phyloP scores from a whole-genome alignment of 2,797 vertebrate species.

The Brachymystax lenok region DNA sequence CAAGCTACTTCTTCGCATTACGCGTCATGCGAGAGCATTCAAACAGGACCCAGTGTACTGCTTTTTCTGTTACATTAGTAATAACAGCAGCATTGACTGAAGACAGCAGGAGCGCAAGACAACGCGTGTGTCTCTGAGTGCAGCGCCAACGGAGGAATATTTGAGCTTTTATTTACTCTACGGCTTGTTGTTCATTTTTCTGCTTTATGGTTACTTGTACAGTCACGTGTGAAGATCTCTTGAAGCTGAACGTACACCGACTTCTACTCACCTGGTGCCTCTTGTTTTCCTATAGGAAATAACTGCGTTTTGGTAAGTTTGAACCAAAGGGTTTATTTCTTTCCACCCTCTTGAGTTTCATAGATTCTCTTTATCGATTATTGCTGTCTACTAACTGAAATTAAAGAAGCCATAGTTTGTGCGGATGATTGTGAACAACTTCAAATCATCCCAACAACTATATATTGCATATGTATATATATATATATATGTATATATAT shows the following conservation, averaged over 20 bases:
- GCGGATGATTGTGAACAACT: background rate
- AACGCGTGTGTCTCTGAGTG: conserved; percentile 71
- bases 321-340: conserved; percentile 49
- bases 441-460: background rate
- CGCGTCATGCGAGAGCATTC: conserved; percentile 75
- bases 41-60: conserved; percentile 76
- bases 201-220: conserved; percentile 72
- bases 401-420: background rate
- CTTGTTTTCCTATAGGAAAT: conserved; percentile 58
- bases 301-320: conserved; percentile 60
- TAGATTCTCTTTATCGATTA: conserved; percentile 41
- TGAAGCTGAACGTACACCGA: conserved; percentile 41
- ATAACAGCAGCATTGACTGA: conserved; percentile 78
- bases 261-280: conserved; percentile 67
- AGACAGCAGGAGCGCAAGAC: conserved; percentile 76
- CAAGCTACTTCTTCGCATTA: conserved; percentile 75
- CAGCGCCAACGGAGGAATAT: conserved; percentile 78
- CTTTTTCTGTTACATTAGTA: conserved; percentile 80
- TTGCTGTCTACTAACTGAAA: background rate
- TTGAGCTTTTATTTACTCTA: conserved; percentile 74
- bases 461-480: background rate
- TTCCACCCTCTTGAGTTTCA: conserved; percentile 41
- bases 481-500: background rate
- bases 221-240: conserved; percentile 70
- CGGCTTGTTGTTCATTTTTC: conserved; percentile 71